Evolutionary conservation across 2,888 invertebrate species (phyloP), one percentile per base, ranked within the genome.

Genomic region (Lithodes maja): DNA sequence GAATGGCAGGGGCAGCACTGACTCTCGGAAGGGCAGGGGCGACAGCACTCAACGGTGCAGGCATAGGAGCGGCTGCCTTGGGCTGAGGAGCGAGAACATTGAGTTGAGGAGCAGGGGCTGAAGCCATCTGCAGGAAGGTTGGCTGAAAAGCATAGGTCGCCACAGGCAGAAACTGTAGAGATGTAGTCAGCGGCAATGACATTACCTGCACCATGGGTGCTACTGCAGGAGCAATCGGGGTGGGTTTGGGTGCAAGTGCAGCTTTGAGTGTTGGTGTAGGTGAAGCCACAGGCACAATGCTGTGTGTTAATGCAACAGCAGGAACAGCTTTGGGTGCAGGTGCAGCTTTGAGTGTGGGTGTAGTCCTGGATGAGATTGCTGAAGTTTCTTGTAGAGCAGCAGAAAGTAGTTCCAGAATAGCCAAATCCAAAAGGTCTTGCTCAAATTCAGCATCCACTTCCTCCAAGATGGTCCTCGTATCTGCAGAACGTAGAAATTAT

Each of bases 251-350:
- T 3, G 71, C 12, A 61, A 1, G 61, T n/a, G 71, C n/a, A 71
- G 71, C n/a, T n/a, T 71, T 9, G 17, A n/a, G 71, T 71, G 71
- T n/a, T 15, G 71, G 71, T 15, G 17, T 71, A n/a, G 17, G 15
- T 3, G 12, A 0, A 3, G 71, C 15, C 3, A n/a, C 17, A 9
- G 7, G 7, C 71, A 71, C 17, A 15, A 33, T 33, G 33, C 0
- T 33, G 33, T 33, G 33, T 33, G 33, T 33, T 33, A 33, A 33
- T 33, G 33, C 33, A 33, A 0, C 33, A 33, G 17, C 71, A 71
- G 71, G 71, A 15, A 12, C 61, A 61, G 61, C 61, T 12, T 71
- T 71, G 71, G 71, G 71, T 71, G 17, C n/a, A 71, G 71, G 71
- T 71, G 71, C 71, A n/a, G 71, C 71, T 71, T 7, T 71, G 17